These are phyloP conservation scores for Notiomystis cincta DNA, from an alignment of 2,113 vertebrate species.

Conservation along the genomic window DNA sequence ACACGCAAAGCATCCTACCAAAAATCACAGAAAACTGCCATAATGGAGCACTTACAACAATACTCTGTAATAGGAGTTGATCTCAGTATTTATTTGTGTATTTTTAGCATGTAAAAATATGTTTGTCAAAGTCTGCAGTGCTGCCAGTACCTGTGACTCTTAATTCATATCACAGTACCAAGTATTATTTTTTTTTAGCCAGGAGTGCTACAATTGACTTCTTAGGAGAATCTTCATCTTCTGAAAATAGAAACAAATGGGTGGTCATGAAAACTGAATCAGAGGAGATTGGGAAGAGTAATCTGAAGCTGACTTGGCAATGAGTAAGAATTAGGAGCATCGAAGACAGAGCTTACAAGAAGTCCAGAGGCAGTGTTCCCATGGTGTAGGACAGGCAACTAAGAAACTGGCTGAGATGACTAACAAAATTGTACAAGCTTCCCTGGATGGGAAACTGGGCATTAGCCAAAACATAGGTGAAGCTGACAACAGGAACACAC, in stretches of 20 bases:
- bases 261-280: background rate
- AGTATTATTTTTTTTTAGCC: background rate
- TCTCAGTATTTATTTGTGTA: background rate
- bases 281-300: background rate
- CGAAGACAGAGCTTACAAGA: background rate
- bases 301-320: background rate
- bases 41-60: background rate
- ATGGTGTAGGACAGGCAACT: background rate
- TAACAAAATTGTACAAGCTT: background rate
- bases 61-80: background rate
- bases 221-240: background rate
- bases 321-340: background rate
- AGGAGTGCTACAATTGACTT: background rate
- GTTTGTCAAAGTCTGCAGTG: background rate
- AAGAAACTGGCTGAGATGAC: background rate
- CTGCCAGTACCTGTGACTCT: background rate
- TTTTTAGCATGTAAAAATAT: background rate
- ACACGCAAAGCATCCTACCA: background rate
- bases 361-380: background rate
- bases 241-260: slow-evolving; percentile 27
- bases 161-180: background rate
- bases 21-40: background rate
- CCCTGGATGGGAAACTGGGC: background rate
- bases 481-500: background rate
- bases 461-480: background rate